phyloP scores from a whole-genome alignment of 2,888 invertebrate species.

The Watsonalla cultraria region DNA sequence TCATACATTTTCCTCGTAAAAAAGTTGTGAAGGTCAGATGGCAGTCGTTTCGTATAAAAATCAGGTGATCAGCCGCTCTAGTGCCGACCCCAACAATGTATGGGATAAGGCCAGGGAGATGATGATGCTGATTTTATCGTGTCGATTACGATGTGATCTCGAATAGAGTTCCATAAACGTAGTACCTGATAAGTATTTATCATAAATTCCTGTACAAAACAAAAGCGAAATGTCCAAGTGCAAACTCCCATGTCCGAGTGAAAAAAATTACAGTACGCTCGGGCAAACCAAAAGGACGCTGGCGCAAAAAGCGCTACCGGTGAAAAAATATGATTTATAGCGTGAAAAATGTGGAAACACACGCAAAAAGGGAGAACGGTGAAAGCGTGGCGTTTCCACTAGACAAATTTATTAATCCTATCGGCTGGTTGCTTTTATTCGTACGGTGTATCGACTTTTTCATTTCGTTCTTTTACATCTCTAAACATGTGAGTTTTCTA shows the following conservation, averaged over 20 bases:
- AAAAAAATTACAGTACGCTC: constrained; percentile 75
- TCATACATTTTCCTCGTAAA: too few relatives aligned
- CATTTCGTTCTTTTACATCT: neutral
- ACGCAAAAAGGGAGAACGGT: constrained; percentile 69
- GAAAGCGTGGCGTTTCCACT: constrained; percentile 71
- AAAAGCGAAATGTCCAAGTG: constrained; percentile 63
- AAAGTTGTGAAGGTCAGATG: too few relatives aligned
- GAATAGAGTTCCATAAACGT: constrained; percentile 38
- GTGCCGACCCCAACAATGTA: too few relatives aligned
- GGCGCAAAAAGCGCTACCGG: constrained; percentile 72
- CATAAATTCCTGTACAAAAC: constrained; percentile 65
- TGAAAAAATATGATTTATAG: constrained; percentile 79
- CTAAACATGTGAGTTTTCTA: neutral
- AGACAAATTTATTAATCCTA: constrained; percentile 76
- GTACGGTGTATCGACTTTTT: constrained; percentile 40
- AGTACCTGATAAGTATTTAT: constrained; percentile 53
- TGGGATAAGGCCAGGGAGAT: too few relatives aligned
- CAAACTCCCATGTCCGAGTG: constrained; percentile 69
- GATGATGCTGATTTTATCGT: constrained; percentile 1
- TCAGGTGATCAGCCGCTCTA: too few relatives aligned
- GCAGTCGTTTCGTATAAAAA: too few relatives aligned
- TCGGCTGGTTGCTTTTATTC: constrained; percentile 51
- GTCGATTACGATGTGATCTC: constrained; percentile 11
- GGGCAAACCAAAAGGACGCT: constrained; percentile 71
- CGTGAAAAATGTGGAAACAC: constrained; percentile 79